These are phyloP conservation scores for Drosophila macrothrix DNA, from an alignment of 2,888 invertebrate genomes.

Conservation along the genomic window DNA sequence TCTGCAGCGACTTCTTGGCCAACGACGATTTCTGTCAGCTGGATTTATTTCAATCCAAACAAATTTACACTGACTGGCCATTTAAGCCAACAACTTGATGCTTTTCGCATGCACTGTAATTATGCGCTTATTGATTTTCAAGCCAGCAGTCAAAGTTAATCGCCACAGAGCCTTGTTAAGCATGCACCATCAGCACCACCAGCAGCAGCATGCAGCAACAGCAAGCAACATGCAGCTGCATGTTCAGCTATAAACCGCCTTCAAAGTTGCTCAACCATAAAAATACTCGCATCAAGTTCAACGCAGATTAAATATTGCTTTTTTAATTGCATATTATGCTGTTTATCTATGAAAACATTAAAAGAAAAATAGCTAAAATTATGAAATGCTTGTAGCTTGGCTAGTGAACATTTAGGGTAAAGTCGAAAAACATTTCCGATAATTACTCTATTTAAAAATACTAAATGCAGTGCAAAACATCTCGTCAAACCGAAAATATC, in stretches of 20 bases:
- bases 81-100: constrained; percentile 15
- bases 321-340: background rate
- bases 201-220: constrained; percentile 5
- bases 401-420: background rate
- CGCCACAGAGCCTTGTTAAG: constrained; percentile 54
- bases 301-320: background rate
- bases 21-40: constrained; percentile 21
- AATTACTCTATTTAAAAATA: background rate
- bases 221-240: constrained; percentile 11
- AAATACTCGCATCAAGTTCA: constrained; percentile 14
- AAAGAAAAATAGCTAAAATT: background rate
- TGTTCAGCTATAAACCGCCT: background rate
- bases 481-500: background rate
- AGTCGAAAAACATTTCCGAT: background rate
- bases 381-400: background rate
- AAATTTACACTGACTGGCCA: constrained; percentile 26
- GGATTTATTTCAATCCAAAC: constrained; percentile 75
- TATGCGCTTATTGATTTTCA: constrained; percentile 72
- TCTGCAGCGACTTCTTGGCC: constrained; percentile 39
- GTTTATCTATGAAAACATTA: background rate
- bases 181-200: constrained; percentile 36
- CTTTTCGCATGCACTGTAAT: constrained; percentile 53
- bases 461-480: background rate
- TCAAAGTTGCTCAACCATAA: background rate
- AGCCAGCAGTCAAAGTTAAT: constrained; percentile 55